Evolutionary conservation across 2,113 vertebrate genomes (phyloP), one percentile per base, ranked within the genome.

Genomic region (Phylloscopus trochilus): DNA sequence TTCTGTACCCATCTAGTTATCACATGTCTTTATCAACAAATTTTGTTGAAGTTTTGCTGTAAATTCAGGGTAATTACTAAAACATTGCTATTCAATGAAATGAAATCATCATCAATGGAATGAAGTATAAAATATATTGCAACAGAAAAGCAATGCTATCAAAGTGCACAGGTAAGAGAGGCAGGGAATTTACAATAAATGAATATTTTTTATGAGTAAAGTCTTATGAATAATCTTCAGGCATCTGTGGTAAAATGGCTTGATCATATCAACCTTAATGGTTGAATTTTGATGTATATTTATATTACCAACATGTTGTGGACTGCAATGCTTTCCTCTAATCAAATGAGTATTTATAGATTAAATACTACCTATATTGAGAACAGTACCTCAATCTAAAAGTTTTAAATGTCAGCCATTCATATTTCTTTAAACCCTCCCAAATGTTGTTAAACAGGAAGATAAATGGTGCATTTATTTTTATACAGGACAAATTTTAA

Each of bases 71-170:
- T 37, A 59, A 27, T 20, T 53, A 11, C 11, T 28, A 22, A 72
- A 70, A 35, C 8, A 20, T 7, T 21, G 9, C 5, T 2, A 26
- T 51, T 62, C 28, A 58, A 53, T 49, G 4, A 3, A 70, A 47
- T 28, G 9, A 64, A 64, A 41, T 41, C 0, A 28, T 18, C 6
- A 73, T 69, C n/a, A n/a, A n/a, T n/a, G n/a, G n/a, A n/a, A n/a
- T 74, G 23, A 83, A 59, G 19, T 44, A 68, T 69, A 31, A 81
- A 76, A 31, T 53, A 46, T 2, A 20, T 17, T 46, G 7, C 22
- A 64, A 13, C 28, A 49, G 31, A 43, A 74, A 73, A 82, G 2
- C 18, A 52, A 26, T 39, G 30, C 5, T 75, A 23, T 23, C 13
- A 47, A 62, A 11, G 21, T 26, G 16, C 21, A 44, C 3, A 82